These are phyloP conservation scores for Orchesella cincta DNA, from an alignment of 1,140 invertebrate species.

Conservation along the genomic window DNA sequence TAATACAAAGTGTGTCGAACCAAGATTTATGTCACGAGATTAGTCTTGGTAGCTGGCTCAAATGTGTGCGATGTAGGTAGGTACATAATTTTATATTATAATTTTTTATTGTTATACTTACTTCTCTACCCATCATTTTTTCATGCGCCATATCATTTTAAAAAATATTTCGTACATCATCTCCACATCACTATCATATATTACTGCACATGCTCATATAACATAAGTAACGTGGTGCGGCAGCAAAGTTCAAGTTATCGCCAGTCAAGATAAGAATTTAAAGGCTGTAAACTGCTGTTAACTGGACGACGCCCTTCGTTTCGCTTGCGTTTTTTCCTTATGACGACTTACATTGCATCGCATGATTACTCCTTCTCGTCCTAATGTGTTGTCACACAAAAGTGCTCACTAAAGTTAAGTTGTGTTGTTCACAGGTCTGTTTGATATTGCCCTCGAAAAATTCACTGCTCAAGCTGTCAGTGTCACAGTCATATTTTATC, in stretches of 20 bases:
- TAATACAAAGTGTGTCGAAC: not conserved
- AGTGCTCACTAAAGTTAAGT: not conserved
- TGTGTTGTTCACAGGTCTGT: not conserved
- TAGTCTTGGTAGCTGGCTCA: no score
- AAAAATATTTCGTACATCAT: no score
- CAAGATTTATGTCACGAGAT: conserved; percentile 26
- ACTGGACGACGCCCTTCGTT: conserved; percentile 9
- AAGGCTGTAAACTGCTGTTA: not conserved
- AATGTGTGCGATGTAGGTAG: no score
- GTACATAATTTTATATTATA: not conserved
- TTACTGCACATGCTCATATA: not conserved
- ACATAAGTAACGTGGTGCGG: not conserved
- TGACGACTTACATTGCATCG: no score
- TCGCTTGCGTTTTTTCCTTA: not conserved
- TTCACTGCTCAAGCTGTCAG: not conserved
- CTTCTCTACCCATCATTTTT: no score
- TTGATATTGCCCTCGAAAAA: not conserved
- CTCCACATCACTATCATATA: no score
- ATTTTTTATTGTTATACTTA: no score
- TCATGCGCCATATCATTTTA: no score
- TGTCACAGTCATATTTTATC: not conserved
- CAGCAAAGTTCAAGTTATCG: no score
- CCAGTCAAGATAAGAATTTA: not conserved
- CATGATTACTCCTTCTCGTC: not conserved
- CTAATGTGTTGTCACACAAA: not conserved